Conservation (phyloP, 1,140 invertebrate genomes). For the Tetramorium alpestre region DNA sequence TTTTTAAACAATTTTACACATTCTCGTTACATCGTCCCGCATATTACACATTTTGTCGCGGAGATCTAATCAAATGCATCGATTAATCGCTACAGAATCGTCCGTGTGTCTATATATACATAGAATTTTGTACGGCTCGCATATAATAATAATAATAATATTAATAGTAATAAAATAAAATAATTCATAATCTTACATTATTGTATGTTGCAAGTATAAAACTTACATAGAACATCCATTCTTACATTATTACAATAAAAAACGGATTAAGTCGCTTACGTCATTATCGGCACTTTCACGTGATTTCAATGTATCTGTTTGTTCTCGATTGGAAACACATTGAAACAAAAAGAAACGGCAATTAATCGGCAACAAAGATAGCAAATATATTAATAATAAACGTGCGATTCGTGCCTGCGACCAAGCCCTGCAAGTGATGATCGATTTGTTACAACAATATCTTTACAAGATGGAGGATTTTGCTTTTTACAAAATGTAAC, state of each 20-base stretch:
- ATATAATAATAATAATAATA: constrained; percentile 30
- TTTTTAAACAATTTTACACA: constrained; percentile 55
- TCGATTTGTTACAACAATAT: background rate
- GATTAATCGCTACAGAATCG: constrained; percentile 38
- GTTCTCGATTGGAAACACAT: background rate
- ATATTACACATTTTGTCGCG: background rate
- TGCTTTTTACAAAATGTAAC: constrained; percentile 44
- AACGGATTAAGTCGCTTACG: constrained; percentile 44
- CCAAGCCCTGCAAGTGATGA: background rate
- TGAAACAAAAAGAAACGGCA: constrained; percentile 14
- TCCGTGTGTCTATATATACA: constrained; percentile 41
- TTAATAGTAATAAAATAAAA: constrained; percentile 36
- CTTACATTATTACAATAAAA: constrained; percentile 64
- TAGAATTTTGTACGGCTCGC: constrained; percentile 25
- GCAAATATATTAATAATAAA: constrained; percentile 32
- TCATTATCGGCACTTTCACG: constrained; percentile 26
- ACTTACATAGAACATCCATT: constrained; percentile 45
- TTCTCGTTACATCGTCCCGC: constrained; percentile 38
- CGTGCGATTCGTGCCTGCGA: background rate
- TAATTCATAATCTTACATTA: constrained; percentile 39
- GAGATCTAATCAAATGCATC: constrained; percentile 27
- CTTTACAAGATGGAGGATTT: constrained; percentile 5
- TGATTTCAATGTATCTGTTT: constrained; percentile 4
- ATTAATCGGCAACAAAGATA: constrained; percentile 34
- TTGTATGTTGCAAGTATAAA: constrained; percentile 57